Percentiles rank a stretch among this genome's conserved stretches.
Evolutionary conservation across 2,797 vertebrate species (phyloP).

Genomic region (Ciconia nigra): DNA sequence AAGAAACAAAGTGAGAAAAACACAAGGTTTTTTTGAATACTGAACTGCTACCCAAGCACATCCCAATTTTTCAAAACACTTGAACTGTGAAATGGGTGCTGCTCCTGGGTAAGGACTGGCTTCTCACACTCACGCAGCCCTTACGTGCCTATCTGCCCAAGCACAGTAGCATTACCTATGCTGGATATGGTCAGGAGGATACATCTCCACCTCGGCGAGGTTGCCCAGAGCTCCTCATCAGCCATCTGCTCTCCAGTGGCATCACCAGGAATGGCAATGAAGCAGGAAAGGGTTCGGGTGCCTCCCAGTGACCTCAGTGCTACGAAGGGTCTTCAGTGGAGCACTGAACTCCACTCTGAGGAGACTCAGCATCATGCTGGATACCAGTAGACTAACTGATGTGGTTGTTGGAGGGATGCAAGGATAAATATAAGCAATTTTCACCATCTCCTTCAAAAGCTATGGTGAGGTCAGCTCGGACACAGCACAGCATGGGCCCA

Average conservation of each 20-base stretch:
- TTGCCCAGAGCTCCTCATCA: not conserved
- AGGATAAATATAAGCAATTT: not conserved
- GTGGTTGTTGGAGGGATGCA: not conserved
- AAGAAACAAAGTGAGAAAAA: not conserved
- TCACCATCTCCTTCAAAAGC: not conserved
- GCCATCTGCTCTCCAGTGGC: not conserved
- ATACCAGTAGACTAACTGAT: not conserved
- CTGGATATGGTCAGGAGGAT: not conserved
- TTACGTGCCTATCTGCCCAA: not conserved
- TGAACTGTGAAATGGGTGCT: not conserved
- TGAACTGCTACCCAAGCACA: not conserved
- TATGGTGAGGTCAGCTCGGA: not conserved
- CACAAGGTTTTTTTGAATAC: not conserved
- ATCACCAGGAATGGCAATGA: not conserved
- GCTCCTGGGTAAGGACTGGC: not conserved
- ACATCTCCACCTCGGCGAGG: not conserved
- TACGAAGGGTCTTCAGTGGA: not conserved
- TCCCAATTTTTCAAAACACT: not conserved
- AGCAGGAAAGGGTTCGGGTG: not conserved
- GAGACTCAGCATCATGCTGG: not conserved
- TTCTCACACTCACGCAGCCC: not conserved
- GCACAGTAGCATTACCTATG: accelerated
- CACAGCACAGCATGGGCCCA: not conserved
- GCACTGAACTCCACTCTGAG: not conserved
- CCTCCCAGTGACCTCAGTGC: not conserved